Evolutionary conservation across 2,113 vertebrate species (phyloP).

Genomic region (Hippocampus zosterae): DNA sequence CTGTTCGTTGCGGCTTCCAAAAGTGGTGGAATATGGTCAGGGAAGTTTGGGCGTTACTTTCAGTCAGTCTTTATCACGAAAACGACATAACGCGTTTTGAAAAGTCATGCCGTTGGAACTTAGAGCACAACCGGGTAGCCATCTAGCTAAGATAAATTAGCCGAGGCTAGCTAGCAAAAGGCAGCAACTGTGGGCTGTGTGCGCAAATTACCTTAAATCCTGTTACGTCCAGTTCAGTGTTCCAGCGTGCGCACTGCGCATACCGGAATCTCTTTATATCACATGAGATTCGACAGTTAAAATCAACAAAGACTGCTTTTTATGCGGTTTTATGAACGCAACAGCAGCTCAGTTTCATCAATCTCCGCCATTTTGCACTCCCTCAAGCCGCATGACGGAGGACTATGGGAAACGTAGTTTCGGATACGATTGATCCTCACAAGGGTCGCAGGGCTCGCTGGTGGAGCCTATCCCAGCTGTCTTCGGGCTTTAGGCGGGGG

Average conservation of each 20-base stretch:
- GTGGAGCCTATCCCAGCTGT: too few species aligned
- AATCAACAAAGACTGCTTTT: slow-evolving; percentile 14
- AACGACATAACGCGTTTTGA: neutral
- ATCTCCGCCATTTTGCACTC: slow-evolving; percentile 75
- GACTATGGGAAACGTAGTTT: slow-evolving; percentile 48
- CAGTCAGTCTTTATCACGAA: neutral
- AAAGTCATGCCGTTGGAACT: neutral
- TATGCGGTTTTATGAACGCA: slow-evolving; percentile 45
- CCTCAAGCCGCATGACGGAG: slow-evolving; percentile 35
- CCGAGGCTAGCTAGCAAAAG: slow-evolving; percentile 25
- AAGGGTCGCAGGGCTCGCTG: too few species aligned
- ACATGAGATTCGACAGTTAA: neutral
- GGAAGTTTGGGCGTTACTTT: neutral
- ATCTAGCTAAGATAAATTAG: slow-evolving; percentile 14
- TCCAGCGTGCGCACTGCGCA: neutral
- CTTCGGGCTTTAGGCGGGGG: too few species aligned
- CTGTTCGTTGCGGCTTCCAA: neutral
- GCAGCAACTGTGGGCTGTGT: neutral
- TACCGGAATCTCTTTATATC: neutral
- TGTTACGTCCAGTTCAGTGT: neutral
- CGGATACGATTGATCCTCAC: too few species aligned
- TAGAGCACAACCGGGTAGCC: slow-evolving; percentile 2
- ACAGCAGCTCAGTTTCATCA: slow-evolving; percentile 61
- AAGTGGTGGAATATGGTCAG: neutral
- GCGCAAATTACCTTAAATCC: slow-evolving; percentile 30